These are phyloP conservation scores for Gerris lacustris DNA, from an alignment of 2,888 invertebrate species.

Conservation along the genomic window DNA sequence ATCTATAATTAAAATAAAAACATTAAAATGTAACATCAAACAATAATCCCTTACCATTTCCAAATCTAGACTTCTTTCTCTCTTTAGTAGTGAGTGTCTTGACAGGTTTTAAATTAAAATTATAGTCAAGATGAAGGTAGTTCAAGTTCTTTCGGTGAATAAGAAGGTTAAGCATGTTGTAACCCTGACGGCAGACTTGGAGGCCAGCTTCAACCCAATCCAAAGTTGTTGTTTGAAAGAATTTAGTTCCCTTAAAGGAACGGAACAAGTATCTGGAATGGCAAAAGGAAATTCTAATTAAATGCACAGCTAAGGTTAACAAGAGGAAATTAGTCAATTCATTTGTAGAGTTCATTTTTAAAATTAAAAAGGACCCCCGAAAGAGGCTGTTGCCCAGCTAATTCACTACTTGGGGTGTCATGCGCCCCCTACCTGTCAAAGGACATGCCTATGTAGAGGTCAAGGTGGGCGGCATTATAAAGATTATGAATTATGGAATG, in stretches of 20 bases:
- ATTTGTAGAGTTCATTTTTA: constrained; percentile 9
- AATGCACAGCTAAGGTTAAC: not conserved
- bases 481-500: no score
- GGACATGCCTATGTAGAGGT: no score
- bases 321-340: not conserved
- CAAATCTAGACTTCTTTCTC: constrained; percentile 93
- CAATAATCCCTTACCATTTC: constrained; percentile 53
- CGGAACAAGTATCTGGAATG: constrained; percentile 73
- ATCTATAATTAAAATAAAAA: no score
- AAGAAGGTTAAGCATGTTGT: constrained; percentile 97
- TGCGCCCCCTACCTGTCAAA: no score
- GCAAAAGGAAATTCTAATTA: constrained; percentile 3
- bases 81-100: constrained; percentile 99
- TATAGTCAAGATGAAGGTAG: constrained; percentile 98
- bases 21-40: not conserved
- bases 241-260: constrained; percentile 98
- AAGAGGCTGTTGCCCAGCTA: no score
- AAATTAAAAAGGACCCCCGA: constrained; percentile 2
- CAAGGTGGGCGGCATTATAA: no score
- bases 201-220: constrained; percentile 99
- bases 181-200: constrained; percentile 96
- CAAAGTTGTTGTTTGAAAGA: constrained; percentile 97
- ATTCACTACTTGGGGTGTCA: no score
- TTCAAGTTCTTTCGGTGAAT: constrained; percentile 99
- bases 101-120: constrained; percentile 98